These are phyloP conservation scores for Muscidifurax raptorellus DNA, from an alignment of 1,140 invertebrate genomes.

Conservation along the genomic window DNA sequence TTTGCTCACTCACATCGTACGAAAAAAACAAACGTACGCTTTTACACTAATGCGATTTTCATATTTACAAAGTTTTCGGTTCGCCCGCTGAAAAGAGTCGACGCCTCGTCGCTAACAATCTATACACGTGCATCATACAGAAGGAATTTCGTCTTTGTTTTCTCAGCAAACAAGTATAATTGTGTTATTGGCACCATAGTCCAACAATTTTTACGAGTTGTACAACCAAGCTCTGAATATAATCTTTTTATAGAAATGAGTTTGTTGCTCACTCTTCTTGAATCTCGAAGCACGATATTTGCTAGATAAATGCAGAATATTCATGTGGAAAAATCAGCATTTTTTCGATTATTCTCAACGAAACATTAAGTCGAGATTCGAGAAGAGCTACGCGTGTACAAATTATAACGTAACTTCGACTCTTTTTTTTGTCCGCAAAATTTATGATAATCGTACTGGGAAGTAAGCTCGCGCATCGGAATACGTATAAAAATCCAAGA, in stretches of 20 bases:
- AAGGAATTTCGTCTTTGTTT: too few species aligned
- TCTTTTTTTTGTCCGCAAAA: background rate
- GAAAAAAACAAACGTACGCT: constrained; percentile 1
- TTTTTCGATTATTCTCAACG: too few species aligned
- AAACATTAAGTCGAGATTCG: background rate
- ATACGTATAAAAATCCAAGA: background rate
- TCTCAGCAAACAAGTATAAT: too few species aligned
- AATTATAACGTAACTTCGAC: background rate
- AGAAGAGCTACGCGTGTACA: background rate
- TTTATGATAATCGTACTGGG: background rate
- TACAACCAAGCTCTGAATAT: too few species aligned
- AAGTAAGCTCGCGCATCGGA: background rate
- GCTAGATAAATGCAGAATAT: too few species aligned
- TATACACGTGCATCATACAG: too few species aligned
- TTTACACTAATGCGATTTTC: background rate
- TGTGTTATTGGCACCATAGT: background rate
- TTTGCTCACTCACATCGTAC: background rate
- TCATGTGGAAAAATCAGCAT: too few species aligned
- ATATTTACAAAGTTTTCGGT: constrained; percentile 34
- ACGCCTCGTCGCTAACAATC: background rate
- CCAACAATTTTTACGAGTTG: background rate
- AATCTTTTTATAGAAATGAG: too few species aligned
- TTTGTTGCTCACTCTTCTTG: too few species aligned
- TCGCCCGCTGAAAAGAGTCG: background rate
- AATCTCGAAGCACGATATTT: too few species aligned